Percentiles rank a stretch among this genome's conserved stretches.
Conservation (phyloP, 2,797 vertebrate species). For the Botia kubotai region DNA sequence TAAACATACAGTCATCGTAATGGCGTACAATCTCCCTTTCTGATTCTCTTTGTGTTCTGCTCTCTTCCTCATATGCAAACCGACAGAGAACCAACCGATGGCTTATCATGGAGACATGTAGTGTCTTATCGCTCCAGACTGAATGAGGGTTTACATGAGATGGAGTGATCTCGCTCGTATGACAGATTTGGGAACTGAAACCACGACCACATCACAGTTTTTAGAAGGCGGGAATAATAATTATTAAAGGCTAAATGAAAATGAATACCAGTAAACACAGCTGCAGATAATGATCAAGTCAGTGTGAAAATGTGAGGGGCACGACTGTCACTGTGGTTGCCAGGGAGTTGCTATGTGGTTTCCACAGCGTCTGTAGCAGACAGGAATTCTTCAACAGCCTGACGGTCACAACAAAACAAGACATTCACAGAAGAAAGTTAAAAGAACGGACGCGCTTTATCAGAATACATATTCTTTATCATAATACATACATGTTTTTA, state of each 20-base stretch:
- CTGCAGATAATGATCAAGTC: no score
- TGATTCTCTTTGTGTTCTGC: slow-evolving; percentile 8
- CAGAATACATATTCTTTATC: no score
- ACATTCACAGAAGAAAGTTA: background rate
- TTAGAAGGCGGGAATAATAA: background rate
- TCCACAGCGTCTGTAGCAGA: slow-evolving; percentile 57
- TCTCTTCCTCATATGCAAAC: slow-evolving; percentile 56
- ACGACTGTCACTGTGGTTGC: no score
- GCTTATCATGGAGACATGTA: slow-evolving; percentile 15
- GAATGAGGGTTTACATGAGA: no score
- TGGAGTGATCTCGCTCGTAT: no score
- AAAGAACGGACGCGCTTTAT: background rate
- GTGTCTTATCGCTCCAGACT: no score
- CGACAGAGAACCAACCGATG: slow-evolving; percentile 2
- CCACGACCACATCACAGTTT: background rate
- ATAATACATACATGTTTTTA: no score
- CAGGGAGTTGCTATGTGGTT: no score
- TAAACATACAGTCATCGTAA: background rate
- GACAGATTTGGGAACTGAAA: slow-evolving; percentile 24
- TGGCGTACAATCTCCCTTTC: background rate
- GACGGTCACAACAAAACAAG: slow-evolving; percentile 16
- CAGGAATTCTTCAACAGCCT: slow-evolving; percentile 59
- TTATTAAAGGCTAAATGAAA: no score
- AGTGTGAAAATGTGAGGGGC: no score
- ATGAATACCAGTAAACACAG: no score